phyloP scores from a whole-genome alignment of 2,888 invertebrate genomes.

The Rotaria macrura region DNA sequence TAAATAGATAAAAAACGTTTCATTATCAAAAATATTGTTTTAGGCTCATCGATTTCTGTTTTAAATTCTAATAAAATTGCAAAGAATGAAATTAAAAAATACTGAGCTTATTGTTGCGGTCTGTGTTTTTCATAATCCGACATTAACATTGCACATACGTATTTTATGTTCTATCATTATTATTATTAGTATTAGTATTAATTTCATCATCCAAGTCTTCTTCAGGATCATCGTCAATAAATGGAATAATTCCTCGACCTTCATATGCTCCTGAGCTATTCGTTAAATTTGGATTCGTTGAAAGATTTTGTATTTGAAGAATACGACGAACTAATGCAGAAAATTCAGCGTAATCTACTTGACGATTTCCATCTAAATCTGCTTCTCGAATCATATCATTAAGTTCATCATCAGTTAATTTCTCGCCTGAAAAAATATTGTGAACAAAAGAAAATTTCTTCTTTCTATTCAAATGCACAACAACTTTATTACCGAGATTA shows the following conservation, averaged over 20 bases:
- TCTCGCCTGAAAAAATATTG: background rate
- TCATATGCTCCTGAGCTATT: slow-evolving; percentile 5
- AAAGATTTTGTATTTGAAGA: slow-evolving; percentile 4
- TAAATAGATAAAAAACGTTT: background rate
- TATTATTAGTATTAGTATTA: no score
- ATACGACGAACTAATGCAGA: slow-evolving; percentile 1
- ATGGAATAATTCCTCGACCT: slow-evolving; percentile 16
- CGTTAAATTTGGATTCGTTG: background rate
- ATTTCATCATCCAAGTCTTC: background rate
- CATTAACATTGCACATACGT: background rate
- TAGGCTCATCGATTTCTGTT: background rate
- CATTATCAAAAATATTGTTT: background rate
- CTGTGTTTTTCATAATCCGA: background rate
- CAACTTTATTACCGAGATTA: background rate
- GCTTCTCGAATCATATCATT: slow-evolving; percentile 17
- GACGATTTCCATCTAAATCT: background rate
- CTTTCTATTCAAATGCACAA: background rate
- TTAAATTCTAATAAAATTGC: background rate
- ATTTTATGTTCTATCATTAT: background rate
- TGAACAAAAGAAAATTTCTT: background rate
- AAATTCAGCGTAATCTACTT: slow-evolving; percentile 6
- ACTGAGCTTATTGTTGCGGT: background rate
- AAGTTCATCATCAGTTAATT: slow-evolving; percentile 11
- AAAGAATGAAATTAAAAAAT: background rate
- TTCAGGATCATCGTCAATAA: background rate